These are phyloP conservation scores for Notodonta ziczac DNA, from an alignment of 2,888 invertebrate genomes.

Conservation along the genomic window DNA sequence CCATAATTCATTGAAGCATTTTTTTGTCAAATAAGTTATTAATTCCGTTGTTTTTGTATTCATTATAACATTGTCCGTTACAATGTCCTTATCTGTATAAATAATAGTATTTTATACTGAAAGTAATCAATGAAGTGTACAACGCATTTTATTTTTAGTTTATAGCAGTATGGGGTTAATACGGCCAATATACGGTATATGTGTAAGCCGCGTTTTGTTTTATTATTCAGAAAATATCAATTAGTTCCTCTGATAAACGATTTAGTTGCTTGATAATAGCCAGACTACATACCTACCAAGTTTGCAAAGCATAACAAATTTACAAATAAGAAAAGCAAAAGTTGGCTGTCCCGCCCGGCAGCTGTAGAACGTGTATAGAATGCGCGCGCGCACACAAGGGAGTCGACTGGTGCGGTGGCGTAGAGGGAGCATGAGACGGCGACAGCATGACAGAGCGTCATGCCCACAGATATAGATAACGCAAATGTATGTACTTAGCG, in stretches of 20 bases:
- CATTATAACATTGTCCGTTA: neutral
- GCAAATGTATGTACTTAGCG: no score
- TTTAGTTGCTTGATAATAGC: neutral
- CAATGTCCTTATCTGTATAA: constrained; percentile 15
- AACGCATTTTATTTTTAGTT: constrained; percentile 60
- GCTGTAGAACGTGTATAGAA: no score
- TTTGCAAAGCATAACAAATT: no score
- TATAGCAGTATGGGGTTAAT: constrained; percentile 52
- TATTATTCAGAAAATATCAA: constrained; percentile 11
- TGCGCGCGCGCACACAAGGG: no score
- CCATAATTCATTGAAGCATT: constrained; percentile 35
- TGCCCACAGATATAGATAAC: no score
- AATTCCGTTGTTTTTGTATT: neutral
- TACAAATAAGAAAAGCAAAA: no score
- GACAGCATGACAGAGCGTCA: no score
- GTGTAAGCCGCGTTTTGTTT: constrained; percentile 55
- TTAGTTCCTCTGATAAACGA: neutral
- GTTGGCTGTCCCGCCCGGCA: no score
- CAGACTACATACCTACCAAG: neutral
- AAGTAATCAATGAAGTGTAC: constrained; percentile 43
- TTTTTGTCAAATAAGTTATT: constrained; percentile 5
- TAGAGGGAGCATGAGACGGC: no score
- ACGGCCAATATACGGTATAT: constrained; percentile 63
- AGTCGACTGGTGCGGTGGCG: no score
- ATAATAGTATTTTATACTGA: constrained; percentile 27